Evolutionary conservation across 2,888 invertebrate genomes (phyloP).

Genomic region (Asteroscopus sphinx): DNA sequence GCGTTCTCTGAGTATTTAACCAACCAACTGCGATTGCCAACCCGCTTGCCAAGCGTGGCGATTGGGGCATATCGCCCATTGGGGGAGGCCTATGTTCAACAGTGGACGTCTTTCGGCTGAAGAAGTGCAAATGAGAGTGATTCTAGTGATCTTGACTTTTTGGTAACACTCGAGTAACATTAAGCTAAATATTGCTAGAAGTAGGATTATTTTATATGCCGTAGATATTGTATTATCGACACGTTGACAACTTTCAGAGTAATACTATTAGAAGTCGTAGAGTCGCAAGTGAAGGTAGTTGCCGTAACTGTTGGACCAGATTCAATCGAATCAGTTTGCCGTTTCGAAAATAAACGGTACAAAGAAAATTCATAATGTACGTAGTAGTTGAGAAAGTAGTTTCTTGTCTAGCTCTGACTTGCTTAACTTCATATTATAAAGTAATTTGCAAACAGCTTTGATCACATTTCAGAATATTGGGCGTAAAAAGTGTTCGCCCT

Average conservation of each 20-base stretch:
- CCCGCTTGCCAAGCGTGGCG: too few species aligned
- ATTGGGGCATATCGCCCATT: too few species aligned
- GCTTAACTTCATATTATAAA: too few species aligned
- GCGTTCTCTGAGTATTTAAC: too few species aligned
- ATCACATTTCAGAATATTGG: not conserved
- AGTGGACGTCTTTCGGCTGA: too few species aligned
- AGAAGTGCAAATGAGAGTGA: too few species aligned
- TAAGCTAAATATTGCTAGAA: conserved; percentile 13
- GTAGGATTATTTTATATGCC: conserved; percentile 12
- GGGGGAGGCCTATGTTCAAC: too few species aligned
- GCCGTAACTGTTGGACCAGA: conserved; percentile 43
- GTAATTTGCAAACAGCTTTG: too few species aligned
- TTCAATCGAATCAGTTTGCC: conserved; percentile 6
- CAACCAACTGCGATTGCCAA: too few species aligned
- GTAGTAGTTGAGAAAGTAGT: not conserved
- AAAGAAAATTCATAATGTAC: conserved; percentile 1
- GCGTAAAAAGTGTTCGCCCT: not conserved
- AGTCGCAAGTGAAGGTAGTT: conserved; percentile 37
- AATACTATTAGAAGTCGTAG: conserved; percentile 11
- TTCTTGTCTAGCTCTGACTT: not conserved
- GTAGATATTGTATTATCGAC: conserved; percentile 5
- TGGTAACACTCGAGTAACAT: conserved; percentile 4
- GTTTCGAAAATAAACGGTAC: not conserved
- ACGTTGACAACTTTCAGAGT: conserved; percentile 25
- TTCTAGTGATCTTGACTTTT: conserved; percentile 17